These are phyloP conservation scores for Xerus rutilus DNA, from an alignment of 2,797 vertebrate species.

Conservation along the genomic window DNA sequence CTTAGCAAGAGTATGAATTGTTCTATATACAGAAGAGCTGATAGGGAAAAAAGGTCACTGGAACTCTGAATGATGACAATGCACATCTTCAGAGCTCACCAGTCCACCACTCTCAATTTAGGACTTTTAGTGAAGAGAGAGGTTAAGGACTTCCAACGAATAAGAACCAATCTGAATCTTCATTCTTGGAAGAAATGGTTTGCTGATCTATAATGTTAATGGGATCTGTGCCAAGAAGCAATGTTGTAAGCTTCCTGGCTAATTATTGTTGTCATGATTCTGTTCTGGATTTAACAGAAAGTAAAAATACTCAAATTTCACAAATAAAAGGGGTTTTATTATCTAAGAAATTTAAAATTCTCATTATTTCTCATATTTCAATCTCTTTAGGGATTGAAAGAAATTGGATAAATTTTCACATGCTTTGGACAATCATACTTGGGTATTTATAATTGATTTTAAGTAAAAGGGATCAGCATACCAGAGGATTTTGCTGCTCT, in stretches of 20 bases:
- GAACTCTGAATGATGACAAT: neutral
- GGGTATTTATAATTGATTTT: neutral
- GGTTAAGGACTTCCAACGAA: neutral
- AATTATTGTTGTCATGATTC: constrained; percentile 9
- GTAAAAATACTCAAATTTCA: constrained; percentile 6
- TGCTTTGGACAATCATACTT: neutral
- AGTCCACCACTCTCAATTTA: neutral
- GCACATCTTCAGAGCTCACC: neutral
- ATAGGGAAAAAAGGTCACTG: neutral
- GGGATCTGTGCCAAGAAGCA: neutral
- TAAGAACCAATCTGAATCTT: constrained; percentile 36
- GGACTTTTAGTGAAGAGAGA: neutral
- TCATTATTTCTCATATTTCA: too few relatives aligned
- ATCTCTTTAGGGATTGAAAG: neutral
- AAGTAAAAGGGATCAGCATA: neutral
- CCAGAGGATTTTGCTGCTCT: neutral
- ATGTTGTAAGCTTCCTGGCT: neutral
- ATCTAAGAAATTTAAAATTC: neutral
- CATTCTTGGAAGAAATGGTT: neutral
- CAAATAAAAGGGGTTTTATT: neutral
- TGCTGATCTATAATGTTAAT: neutral
- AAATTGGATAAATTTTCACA: neutral
- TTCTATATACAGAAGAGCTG: constrained; percentile 44
- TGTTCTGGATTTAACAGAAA: neutral
- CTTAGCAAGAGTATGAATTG: constrained; percentile 7